Percentiles rank a stretch among this genome's conserved stretches.
Conservation (phyloP, 2,797 vertebrate genomes). For the Atherinosoma microstoma region DNA sequence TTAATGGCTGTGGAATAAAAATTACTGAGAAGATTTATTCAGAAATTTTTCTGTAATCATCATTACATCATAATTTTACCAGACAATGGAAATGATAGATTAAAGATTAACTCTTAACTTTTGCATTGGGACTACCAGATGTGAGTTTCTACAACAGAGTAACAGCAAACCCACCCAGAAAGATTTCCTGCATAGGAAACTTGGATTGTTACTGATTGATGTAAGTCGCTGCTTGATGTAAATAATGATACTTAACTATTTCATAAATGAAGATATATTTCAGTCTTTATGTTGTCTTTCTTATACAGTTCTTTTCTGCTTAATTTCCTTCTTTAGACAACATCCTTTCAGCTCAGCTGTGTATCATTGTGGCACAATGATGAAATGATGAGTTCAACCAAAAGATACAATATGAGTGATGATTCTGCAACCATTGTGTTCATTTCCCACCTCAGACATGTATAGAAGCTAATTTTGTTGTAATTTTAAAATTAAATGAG, state of each 20-base stretch:
- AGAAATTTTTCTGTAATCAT: neutral
- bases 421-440: too few relatives aligned
- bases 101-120: neutral
- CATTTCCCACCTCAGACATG: neutral
- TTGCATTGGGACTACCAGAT: neutral
- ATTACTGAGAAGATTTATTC: constrained; percentile 19
- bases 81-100: constrained; percentile 3
- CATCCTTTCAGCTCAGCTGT: neutral
- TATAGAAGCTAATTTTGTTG: neutral
- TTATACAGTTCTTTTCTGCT: neutral
- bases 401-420: too few relatives aligned
- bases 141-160: neutral
- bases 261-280: neutral
- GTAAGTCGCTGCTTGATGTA: neutral
- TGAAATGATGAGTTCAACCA: too few relatives aligned
- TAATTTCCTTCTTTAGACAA: neutral
- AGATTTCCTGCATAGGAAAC: neutral
- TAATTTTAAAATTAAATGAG: too few relatives aligned
- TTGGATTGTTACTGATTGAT: neutral
- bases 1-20: constrained; percentile 36
- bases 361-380: neutral
- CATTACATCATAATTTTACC: constrained; percentile 17
- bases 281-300: too few relatives aligned
- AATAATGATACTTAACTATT: neutral
- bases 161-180: neutral